Evolutionary conservation across 2,888 invertebrate genomes (phyloP), one percentile per base, ranked within the genome.

Genomic region (Lutraria lutraria): DNA sequence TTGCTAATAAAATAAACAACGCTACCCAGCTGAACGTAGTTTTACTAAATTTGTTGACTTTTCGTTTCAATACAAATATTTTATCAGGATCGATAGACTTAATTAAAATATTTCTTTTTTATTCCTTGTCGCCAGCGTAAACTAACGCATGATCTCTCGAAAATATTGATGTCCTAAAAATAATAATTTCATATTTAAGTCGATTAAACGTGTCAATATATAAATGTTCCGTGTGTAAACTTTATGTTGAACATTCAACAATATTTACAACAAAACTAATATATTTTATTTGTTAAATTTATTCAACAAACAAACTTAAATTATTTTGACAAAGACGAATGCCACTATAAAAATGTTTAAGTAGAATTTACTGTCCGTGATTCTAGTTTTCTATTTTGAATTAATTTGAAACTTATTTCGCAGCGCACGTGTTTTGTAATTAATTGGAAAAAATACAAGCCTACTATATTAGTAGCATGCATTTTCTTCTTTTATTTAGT

Each of bases 41-140:
- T 81, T 81, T 52, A 63, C 31, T 63, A 68, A 81, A 89, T 84
- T 29, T 84, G 87, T 89, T 87, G 89, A 84, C 89, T 56, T 60
- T 63, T 16, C 72, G 25, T 84, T 81, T 89, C 88, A 89, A 81
- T 60, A 81, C 84, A 91, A 91, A 91, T 91, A 91, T 91, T 91
- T 91, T 90, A 90, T 87, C 90, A 84, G 60, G 81, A 81, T 72
- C 60, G 87, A 87, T 81, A 81, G 86, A 83, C 84, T 88, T 88
- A 88, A 89, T 86, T 90, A 84, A 91, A 91, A 91, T 87, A 90
- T 90, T 90, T 88, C 86, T 87, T 68, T 72, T 76, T 76, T 43
- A 63, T 60, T 31, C 25, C 25, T 63, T 86, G 63, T 52, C 81
- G 43, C 86, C 19, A 80, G 52, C 52, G 56, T 31, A 80, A 83